These are phyloP conservation scores for Meandrusa payeni DNA, from an alignment of 2,888 invertebrate species.

Conservation along the genomic window DNA sequence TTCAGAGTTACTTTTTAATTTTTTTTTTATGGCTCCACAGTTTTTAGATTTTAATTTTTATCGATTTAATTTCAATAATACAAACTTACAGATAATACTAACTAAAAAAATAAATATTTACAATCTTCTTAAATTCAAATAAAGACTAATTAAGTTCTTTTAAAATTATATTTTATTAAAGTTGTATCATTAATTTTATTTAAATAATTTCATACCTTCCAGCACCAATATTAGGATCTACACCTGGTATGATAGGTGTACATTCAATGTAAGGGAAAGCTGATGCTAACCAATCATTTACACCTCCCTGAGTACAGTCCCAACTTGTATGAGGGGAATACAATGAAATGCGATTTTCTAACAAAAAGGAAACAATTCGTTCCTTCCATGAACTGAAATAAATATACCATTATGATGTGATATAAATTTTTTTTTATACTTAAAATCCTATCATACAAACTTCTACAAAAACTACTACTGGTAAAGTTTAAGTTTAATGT, in stretches of 20 bases:
- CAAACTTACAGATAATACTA: no score
- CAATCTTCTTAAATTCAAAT: no score
- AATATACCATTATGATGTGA: not conserved
- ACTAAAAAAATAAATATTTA: no score
- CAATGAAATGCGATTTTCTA: constrained; percentile 91
- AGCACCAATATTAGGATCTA: constrained; percentile 68
- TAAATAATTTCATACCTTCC: constrained; percentile 56
- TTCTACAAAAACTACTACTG: no score
- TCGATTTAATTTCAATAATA: no score
- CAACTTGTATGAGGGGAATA: constrained; percentile 97
- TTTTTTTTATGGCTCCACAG: no score
- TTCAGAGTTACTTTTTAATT: not conserved
- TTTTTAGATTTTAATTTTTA: no score
- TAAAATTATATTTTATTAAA: no score
- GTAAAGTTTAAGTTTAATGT: no score
- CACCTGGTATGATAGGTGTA: constrained; percentile 55
- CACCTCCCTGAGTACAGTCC: constrained; percentile 91
- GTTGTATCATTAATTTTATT: not conserved
- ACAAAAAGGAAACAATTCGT: constrained; percentile 87
- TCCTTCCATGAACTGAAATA: constrained; percentile 87
- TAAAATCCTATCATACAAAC: no score
- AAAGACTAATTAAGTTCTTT: no score
- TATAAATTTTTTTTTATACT: no score
- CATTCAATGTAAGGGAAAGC: constrained; percentile 77
- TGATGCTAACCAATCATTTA: constrained; percentile 95